These are phyloP conservation scores for Lophochroa leadbeateri DNA, from an alignment of 2,113 vertebrate species.

Conservation along the genomic window DNA sequence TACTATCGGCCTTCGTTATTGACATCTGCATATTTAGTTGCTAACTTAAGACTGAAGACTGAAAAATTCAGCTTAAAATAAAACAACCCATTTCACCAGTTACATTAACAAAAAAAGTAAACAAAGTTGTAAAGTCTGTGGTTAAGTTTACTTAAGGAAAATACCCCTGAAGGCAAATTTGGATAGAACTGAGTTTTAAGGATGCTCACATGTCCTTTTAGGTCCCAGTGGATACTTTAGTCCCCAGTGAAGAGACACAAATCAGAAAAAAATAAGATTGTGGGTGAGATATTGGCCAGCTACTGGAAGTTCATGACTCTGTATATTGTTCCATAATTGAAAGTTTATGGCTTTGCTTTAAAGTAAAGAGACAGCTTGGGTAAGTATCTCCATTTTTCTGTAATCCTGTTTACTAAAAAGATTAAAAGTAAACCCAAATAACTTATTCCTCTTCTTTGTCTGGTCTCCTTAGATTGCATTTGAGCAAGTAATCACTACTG, in stretches of 20 bases:
- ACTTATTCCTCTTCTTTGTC: not conserved
- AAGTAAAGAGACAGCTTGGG: not conserved
- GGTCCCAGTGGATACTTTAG: not conserved
- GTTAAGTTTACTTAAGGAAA: not conserved
- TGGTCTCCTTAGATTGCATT: not conserved
- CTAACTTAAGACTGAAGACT: no score
- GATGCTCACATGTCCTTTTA: not conserved
- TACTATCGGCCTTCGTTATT: no score
- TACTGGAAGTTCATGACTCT: not conserved
- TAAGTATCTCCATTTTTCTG: not conserved
- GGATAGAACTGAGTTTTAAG: not conserved
- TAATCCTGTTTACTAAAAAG: not conserved
- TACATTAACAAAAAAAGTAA: not conserved
- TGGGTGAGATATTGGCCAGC: not conserved
- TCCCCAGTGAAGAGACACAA: not conserved
- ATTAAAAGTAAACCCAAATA: not conserved
- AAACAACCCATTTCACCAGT: not conserved
- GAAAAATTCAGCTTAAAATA: no score
- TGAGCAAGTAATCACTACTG: not conserved
- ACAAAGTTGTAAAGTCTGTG: not conserved
- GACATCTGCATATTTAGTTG: no score
- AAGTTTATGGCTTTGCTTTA: not conserved
- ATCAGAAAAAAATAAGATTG: not conserved
- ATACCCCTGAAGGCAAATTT: not conserved
- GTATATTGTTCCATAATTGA: not conserved